Base-by-base conservation (phyloP, 2,797 vertebrate genomes). In the Syndactyla subalaris region DNA sequence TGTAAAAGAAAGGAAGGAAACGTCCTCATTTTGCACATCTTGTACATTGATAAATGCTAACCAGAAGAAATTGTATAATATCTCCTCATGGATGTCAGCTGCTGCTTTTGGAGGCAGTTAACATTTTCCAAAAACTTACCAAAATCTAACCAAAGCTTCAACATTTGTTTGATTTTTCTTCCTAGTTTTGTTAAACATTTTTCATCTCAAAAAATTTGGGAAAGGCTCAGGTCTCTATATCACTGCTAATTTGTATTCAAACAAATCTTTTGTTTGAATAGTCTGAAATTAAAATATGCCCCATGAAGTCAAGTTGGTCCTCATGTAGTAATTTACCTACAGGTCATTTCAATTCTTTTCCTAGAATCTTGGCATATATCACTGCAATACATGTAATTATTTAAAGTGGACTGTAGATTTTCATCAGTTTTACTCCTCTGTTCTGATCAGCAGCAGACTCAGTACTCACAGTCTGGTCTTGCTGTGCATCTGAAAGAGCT, bases 361-460 rank as follows among this genome's bases (percentile, higher is more conserved):
- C 51, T 89, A 84, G 94, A 96, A 95, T 94, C 85, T 93, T 92
- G 88, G 41, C 90, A 80, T 91, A 63, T 86, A 92, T 94, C 85
- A 95, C 92, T 95, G 67, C 24, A 89, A 72, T 55, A 86, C 46
- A 73, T 96, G 97, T 95, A 81, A 91, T 96, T 94, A 90, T 96
- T 96, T 97, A 95, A 94, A 95, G 79, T 57, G n/a, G 26, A 22
- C 77, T 91, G 59, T 93, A 88, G 85, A 16, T 86, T 97, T 96
- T 94, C 34, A 81, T 43, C 74, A 88, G 16, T 58, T 36, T 92
- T 95, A 34, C 73, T 59, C 55, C 59, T 94, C 77, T 54, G 24
- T 85, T 95, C 92, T 73, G 74, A 92, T 89, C 20, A n/a, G 26
- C 86, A 95, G 85, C 63, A 85, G 46, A 39, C 54, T 77, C 16